phyloP scores from a whole-genome alignment of 2,113 vertebrate genomes.

The Clarias gariepinus region DNA sequence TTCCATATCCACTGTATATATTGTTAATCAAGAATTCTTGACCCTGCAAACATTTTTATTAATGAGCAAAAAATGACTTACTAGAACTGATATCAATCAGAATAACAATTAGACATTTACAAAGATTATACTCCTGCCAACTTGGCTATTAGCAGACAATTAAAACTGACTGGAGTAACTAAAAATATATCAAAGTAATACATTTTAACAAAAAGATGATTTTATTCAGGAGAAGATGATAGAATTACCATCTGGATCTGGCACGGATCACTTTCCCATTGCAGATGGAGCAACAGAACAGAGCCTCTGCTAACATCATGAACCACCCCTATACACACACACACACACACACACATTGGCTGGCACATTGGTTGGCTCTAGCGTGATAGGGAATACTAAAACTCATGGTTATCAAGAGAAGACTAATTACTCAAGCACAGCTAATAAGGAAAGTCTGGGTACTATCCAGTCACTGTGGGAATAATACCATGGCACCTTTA shows the following conservation, averaged over 20 bases:
- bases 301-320: conserved; percentile 1
- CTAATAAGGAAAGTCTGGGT: not conserved
- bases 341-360: not conserved
- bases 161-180: not conserved
- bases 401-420: not conserved
- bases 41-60: not conserved
- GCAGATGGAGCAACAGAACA: conserved; percentile 7
- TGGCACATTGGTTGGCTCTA: not conserved
- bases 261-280: not conserved
- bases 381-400: not conserved
- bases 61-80: not conserved
- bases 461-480: not conserved
- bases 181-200: not conserved
- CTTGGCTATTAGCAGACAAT: not conserved
- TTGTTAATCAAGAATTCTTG: not conserved
- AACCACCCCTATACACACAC: not conserved
- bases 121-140: not conserved
- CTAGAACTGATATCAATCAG: not conserved
- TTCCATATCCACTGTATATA: not conserved
- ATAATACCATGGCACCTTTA: not conserved
- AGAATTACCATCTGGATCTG: not conserved
- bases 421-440: not conserved
- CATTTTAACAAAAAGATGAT: not conserved
- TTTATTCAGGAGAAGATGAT: not conserved
- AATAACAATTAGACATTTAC: not conserved